These are phyloP conservation scores for Pollenia griseotomentosa DNA, from an alignment of 2,888 invertebrate genomes.

Conservation along the genomic window DNA sequence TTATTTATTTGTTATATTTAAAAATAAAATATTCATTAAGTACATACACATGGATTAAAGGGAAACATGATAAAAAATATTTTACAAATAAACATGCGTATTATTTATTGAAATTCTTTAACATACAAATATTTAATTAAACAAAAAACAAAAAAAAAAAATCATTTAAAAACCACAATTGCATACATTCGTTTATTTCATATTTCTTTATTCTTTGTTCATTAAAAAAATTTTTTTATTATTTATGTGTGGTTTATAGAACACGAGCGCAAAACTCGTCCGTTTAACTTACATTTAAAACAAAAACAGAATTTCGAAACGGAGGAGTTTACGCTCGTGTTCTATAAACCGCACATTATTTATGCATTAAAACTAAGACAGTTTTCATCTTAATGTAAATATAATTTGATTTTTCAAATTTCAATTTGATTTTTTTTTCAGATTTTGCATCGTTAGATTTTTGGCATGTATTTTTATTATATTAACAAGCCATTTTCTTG, in stretches of 20 bases:
- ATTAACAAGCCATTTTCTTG: too few relatives aligned
- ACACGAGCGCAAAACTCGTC: too few relatives aligned
- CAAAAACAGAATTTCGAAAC: too few relatives aligned
- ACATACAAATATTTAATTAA: conserved; percentile 42
- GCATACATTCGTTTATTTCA: background rate
- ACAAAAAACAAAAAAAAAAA: conserved; percentile 53
- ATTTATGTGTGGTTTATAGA: too few relatives aligned
- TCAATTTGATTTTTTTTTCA: background rate
- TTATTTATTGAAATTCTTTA: conserved; percentile 41
- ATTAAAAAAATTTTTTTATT: background rate
- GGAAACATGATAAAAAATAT: conserved; percentile 8
- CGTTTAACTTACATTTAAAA: too few relatives aligned
- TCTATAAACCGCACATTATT: too few relatives aligned
- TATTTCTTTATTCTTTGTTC: background rate
- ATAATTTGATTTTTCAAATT: conserved; percentile 4
- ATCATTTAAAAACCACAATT: conserved; percentile 12
- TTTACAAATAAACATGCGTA: conserved; percentile 29
- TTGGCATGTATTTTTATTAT: background rate
- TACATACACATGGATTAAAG: conserved; percentile 46
- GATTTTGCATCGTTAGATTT: background rate
- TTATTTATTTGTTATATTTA: conserved; percentile 46
- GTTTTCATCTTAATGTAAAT: conserved; percentile 8
- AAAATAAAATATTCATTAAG: conserved; percentile 65
- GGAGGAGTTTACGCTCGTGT: too few relatives aligned
- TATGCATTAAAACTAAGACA: conserved; percentile 32